Evolutionary conservation across 2,888 invertebrate genomes (phyloP).

Genomic region (Drepana falcataria): DNA sequence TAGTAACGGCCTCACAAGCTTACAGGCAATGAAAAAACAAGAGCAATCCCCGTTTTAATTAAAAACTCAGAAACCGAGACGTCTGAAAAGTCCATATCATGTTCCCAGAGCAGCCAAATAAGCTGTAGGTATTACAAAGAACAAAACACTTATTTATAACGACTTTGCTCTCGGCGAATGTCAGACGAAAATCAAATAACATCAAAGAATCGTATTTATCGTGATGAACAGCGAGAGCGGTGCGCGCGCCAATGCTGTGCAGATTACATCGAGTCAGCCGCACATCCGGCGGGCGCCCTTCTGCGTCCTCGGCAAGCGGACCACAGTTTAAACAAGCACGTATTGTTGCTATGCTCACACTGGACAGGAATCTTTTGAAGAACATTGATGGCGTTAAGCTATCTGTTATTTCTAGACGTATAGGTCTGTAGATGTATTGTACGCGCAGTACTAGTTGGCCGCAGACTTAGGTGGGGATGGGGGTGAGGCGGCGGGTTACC

Average conservation of each 20-base stretch:
- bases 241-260: slow-evolving; percentile 29
- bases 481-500: too few relatives aligned
- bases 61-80: background rate
- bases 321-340: slow-evolving; percentile 1
- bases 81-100: background rate
- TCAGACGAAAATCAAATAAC: slow-evolving; percentile 45
- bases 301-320: slow-evolving; percentile 19
- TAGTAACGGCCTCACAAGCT: background rate
- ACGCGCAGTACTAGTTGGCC: too few relatives aligned
- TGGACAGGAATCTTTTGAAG: slow-evolving; percentile 15
- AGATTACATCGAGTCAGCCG: slow-evolving; percentile 40
- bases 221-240: slow-evolving; percentile 40
- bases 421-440: too few relatives aligned
- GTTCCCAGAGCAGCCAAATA: slow-evolving; percentile 9
- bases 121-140: slow-evolving; percentile 17
- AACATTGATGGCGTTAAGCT: too few relatives aligned
- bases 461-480: too few relatives aligned
- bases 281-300: slow-evolving; percentile 44
- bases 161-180: slow-evolving; percentile 36
- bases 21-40: background rate
- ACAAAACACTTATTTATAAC: slow-evolving; percentile 33
- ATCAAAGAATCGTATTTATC: slow-evolving; percentile 56
- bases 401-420: too few relatives aligned
- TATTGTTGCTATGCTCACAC: background rate
- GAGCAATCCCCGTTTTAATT: background rate